A percentile compares a stretch with the other conserved stretches of the same genome.
Evolutionary conservation across 2,113 vertebrate genomes (phyloP).

Genomic region (Hucho hucho): DNA sequence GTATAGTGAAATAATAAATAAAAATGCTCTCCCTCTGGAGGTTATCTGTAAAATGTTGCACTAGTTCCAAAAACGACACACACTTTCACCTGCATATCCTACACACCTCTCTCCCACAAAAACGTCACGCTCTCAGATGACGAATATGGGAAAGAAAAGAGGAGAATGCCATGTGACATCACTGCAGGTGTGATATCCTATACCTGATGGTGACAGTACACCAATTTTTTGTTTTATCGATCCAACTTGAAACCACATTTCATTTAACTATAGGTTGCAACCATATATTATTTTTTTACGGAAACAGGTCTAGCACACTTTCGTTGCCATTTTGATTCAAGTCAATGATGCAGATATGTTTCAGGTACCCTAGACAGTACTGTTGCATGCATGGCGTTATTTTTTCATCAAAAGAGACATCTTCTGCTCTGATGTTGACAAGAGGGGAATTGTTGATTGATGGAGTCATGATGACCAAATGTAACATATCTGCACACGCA

Average conservation of each 20-base stretch:
- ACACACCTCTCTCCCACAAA: not conserved
- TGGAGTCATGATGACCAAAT: slow-evolving; percentile 13
- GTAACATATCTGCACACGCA: too few species aligned
- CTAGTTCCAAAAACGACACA: not conserved
- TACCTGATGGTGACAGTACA: too few species aligned
- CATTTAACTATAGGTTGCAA: not conserved
- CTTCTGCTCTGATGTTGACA: not conserved
- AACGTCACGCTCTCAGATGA: too few species aligned
- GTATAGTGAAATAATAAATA: not conserved
- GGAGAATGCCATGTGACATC: too few species aligned
- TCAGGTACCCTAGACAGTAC: slow-evolving; percentile 6
- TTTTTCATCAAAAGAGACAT: slow-evolving; percentile 10
- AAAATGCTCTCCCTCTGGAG: not conserved
- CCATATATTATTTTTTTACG: not conserved
- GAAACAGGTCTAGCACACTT: not conserved
- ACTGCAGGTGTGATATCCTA: too few species aligned
- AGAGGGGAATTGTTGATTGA: slow-evolving; percentile 25
- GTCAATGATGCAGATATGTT: slow-evolving; percentile 22
- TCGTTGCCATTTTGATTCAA: slow-evolving; percentile 27
- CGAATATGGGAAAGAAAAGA: too few species aligned
- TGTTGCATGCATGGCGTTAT: not conserved
- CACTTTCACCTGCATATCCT: not conserved
- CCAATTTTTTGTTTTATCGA: too few species aligned
- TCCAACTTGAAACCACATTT: too few species aligned
- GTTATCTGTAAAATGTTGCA: not conserved